Evolutionary conservation across 2,888 invertebrate species (phyloP).

Genomic region (Podotricha telesiphe): DNA sequence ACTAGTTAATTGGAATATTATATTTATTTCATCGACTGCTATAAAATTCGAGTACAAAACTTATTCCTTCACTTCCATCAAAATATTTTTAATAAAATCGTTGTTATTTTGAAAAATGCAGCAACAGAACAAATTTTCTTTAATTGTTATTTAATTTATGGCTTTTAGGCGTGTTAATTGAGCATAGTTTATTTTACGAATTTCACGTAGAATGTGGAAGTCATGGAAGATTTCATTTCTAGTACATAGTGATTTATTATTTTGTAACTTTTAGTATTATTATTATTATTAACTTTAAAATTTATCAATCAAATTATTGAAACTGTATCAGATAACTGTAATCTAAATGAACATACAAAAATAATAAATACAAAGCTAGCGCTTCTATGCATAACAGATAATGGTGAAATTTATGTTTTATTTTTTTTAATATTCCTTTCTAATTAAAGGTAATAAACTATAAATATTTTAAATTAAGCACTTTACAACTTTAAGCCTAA

Average conservation of each 20-base stretch:
- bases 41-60: conserved; percentile 8
- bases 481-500: conserved; percentile 14
- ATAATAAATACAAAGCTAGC: not conserved
- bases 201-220: not conserved
- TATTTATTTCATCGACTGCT: not conserved
- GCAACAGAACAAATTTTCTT: not conserved
- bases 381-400: not conserved
- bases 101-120: not conserved
- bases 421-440: too few relatives aligned
- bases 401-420: too few relatives aligned
- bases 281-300: too few relatives aligned
- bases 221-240: not conserved
- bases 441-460: not conserved
- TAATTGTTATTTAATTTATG: not conserved
- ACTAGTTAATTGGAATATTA: not conserved
- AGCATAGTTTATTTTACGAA: not conserved
- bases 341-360: too few relatives aligned
- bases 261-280: not conserved
- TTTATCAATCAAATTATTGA: too few relatives aligned
- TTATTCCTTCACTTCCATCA: not conserved
- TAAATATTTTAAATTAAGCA: conserved; percentile 1
- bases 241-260: not conserved
- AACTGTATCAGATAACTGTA: too few relatives aligned
- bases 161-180: not conserved
- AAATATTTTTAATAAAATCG: not conserved